Conservation (phyloP, 2,888 invertebrate genomes). For the Eupithecia abbreviata region DNA sequence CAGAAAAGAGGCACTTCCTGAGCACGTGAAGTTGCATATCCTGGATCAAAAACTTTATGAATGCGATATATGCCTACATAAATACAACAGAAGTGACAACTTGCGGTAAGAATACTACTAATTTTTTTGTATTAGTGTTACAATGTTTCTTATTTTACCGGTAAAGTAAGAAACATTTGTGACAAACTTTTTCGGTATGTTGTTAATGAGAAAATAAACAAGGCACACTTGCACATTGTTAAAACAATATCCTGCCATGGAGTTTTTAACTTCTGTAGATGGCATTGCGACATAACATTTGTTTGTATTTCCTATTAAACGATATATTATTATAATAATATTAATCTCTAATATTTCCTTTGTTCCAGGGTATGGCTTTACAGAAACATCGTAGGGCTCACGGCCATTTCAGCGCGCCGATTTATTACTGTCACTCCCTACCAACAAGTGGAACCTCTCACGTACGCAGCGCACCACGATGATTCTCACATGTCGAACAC, state of each 20-base stretch:
- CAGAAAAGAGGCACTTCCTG: constrained; percentile 86
- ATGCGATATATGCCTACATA: constrained; percentile 84
- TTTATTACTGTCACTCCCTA: constrained; percentile 28
- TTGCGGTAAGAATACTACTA: constrained; percentile 62
- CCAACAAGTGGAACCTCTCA: constrained; percentile 39
- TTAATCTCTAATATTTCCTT: constrained; percentile 8
- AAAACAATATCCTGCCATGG: neutral
- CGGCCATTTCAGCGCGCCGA: constrained; percentile 75
- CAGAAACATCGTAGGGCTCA: constrained; percentile 86
- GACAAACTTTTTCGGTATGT: no score
- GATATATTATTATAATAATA: neutral
- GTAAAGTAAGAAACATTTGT: no score
- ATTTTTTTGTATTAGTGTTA: neutral
- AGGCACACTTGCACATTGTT: no score
- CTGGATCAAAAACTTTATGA: constrained; percentile 80
- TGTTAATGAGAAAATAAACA: no score
- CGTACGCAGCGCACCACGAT: constrained; percentile 31
- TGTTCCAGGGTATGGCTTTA: constrained; percentile 79
- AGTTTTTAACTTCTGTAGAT: no score
- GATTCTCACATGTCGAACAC: constrained; percentile 35
- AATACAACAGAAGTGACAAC: constrained; percentile 84
- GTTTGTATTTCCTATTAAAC: neutral
- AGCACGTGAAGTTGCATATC: constrained; percentile 86
- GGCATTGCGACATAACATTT: neutral
- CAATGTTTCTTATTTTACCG: no score